Evolutionary conservation across 2,888 invertebrate genomes (phyloP), one percentile per base, ranked within the genome.

Genomic region (Lacanobia oleracea): DNA sequence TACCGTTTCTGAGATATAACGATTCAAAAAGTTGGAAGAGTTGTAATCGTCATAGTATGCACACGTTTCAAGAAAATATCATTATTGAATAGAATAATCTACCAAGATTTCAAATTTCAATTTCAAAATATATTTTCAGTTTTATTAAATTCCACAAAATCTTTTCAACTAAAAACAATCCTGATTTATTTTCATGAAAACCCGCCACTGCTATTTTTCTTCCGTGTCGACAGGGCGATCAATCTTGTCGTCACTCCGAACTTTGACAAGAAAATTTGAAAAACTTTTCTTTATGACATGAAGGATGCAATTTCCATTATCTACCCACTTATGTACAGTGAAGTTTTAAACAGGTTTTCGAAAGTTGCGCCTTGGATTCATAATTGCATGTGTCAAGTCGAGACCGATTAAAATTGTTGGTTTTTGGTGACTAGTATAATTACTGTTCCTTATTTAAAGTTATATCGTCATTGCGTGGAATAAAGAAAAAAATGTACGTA

Each of bases 171-270:
- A 48, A 64, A 66, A 65, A 37, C 57, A 65, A 68, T 64, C 23
- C 37, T 57, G 43, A 75, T 60, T 68, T 53, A 79, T 66, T 56
- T 73, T 64, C 59, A 48, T 77, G 63, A 50, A 75, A 66, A 62
- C n/a, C 53, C 57, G 70, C 61, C 65, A 66, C 63, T 45, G 60
- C 72, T 63, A 65, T 84, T 74, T 69, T 81, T 86, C 86, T 86
- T 88, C 85, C 83, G 73, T 82, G 85, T 80, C 85, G 89, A 92
- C 91, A 88, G 86, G 75, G 88, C 89, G 88, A 93, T 93, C 89
- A 90, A 93, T 93, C 84, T 85, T 78, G 84, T 82, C 86, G 87
- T 89, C 90, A 89, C 86, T 88, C 87, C 77, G 76, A 81, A 84
- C 78, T 84, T 89, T 87, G 91, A 89, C 91, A 87, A 87, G 89